These are phyloP conservation scores for Itoplectis maculator DNA, from an alignment of 2,888 invertebrate species.

Conservation along the genomic window DNA sequence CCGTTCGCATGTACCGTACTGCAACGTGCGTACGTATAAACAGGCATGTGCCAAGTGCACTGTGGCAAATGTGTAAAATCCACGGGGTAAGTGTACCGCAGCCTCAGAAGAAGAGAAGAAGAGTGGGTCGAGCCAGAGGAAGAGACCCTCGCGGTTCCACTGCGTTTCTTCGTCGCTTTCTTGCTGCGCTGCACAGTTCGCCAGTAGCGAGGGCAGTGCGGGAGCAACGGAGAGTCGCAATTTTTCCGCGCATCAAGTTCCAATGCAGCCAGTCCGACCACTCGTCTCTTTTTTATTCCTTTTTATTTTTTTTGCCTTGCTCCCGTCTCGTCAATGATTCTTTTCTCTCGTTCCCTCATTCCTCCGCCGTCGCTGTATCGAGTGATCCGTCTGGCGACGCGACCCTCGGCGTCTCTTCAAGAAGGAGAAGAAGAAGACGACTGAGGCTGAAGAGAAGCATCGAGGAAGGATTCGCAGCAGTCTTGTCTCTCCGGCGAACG, in stretches of 20 bases:
- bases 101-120: slow-evolving; percentile 25
- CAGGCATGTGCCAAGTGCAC: neutral
- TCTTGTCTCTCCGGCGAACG: neutral
- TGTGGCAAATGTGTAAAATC: neutral
- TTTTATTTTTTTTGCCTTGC: neutral
- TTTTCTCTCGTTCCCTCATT: neutral
- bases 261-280: slow-evolving; percentile 7
- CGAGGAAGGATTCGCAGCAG: slow-evolving; percentile 24
- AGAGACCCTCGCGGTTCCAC: too few relatives aligned
- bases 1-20: slow-evolving; percentile 6
- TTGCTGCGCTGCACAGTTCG: too few relatives aligned
- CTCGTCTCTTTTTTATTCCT: neutral
- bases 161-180: neutral
- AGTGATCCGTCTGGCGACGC: neutral
- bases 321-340: slow-evolving; percentile 21
- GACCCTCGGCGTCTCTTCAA: neutral
- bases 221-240: slow-evolving; percentile 10
- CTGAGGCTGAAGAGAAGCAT: neutral
- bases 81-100: neutral
- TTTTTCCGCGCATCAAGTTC: slow-evolving; percentile 1
- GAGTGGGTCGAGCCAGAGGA: slow-evolving; percentile 33
- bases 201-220: neutral
- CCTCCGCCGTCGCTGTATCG: neutral
- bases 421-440: neutral
- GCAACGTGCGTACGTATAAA: neutral